These are phyloP conservation scores for Papilio protenor DNA, from an alignment of 2,888 invertebrate genomes.

Conservation along the genomic window DNA sequence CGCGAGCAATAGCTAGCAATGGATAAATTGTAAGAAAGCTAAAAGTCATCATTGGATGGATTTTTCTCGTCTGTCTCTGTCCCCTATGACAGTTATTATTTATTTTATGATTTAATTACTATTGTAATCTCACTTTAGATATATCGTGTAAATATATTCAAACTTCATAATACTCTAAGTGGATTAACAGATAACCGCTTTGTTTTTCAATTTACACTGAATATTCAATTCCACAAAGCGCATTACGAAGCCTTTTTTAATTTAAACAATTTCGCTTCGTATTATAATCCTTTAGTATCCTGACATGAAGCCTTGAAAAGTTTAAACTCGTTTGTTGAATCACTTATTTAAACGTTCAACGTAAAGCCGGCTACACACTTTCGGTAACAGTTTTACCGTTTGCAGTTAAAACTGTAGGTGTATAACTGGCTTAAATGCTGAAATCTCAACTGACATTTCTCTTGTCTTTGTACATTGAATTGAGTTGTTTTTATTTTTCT, in stretches of 20 bases:
- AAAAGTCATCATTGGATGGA: no score
- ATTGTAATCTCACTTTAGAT: no score
- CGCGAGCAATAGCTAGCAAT: no score
- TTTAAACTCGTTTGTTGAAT: conserved; percentile 32
- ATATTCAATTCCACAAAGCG: conserved; percentile 42
- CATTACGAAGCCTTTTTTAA: conserved; percentile 46
- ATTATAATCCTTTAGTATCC: conserved; percentile 42
- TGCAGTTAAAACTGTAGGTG: no score
- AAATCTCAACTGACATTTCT: conserved; percentile 4
- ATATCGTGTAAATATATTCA: no score
- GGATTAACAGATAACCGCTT: not conserved
- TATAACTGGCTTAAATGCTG: not conserved
- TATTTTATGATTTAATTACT: no score
- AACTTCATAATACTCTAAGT: not conserved
- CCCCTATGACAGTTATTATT: no score
- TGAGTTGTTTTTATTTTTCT: conserved; percentile 17
- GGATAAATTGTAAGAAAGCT: no score
- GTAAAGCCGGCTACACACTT: not conserved
- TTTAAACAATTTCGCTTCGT: conserved; percentile 36
- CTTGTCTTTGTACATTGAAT: conserved; percentile 7
- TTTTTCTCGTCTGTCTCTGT: no score
- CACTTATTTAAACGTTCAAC: conserved; percentile 31
- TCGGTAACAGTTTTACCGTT: not conserved
- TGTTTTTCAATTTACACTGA: conserved; percentile 12
- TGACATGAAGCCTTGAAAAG: conserved; percentile 40